Base-by-base conservation (phyloP, 2,113 vertebrate species). In the Osmerus eperlanus region DNA sequence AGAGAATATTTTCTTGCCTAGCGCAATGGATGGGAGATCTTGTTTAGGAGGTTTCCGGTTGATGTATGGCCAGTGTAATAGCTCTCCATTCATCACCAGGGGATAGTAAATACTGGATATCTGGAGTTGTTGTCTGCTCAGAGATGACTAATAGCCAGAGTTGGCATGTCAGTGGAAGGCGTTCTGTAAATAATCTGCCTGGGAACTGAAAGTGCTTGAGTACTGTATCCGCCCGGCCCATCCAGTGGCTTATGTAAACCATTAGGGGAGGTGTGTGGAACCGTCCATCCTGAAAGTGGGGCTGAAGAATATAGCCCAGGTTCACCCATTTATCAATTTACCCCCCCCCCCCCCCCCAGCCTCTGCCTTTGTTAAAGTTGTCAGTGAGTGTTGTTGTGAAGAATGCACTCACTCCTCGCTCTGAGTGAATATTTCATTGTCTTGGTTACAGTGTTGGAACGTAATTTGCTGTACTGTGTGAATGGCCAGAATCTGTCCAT, bases 141-240 rank as follows among this genome's bases (percentile, higher is more conserved):
- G 91, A 90, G 93, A 94, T 97, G 97, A 98, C 93, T 93, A 96
- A 97, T 96, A 92, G 93, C 93, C 91, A 82, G 89, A 92, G 91
- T 93, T 78, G 93, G 93, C 94, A 94, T 89, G 78, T 83, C 91
- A 94, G 95, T 96, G 94, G 93, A 32, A 16, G 90, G 94, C 85
- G 94, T 93, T 94, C 93, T 93, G 93, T 95, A 96, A 87, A 94
- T 96, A 93, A 95, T 96, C 92, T 95, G 89, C 91, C 91, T 87
- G 83, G 79, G 91, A 92, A 90, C 88, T 29, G 72, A 91, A 75
- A 71, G 84, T 83, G 69, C 79, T 79, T 76, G 79, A 83, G 84
- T 83, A 89, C 88, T 88, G 82, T 86, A 84, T 86, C 84, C 77
- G 86, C 29, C 41, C 15, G 87, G 90, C 87, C 86, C 81, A 91